These are phyloP conservation scores for Notospermus geniculatus DNA, from an alignment of 1,140 invertebrate species.

Conservation along the genomic window DNA sequence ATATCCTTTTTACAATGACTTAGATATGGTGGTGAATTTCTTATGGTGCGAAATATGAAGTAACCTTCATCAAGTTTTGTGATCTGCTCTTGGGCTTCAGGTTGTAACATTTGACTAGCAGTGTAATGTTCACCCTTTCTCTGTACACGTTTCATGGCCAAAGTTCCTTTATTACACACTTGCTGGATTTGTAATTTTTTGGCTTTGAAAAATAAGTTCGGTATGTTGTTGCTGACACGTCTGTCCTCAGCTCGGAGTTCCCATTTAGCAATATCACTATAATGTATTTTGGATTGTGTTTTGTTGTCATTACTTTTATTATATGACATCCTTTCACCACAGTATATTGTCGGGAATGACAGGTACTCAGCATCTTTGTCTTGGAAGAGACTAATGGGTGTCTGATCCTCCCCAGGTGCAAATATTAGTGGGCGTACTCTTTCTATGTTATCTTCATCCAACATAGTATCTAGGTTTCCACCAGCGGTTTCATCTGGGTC, in stretches of 20 bases:
- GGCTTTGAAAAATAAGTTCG: slow-evolving; percentile 6
- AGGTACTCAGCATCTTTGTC: slow-evolving; percentile 24
- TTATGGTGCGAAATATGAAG: slow-evolving; percentile 1
- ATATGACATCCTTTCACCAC: slow-evolving; percentile 18
- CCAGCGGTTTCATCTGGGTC: background rate
- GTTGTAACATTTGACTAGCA: background rate
- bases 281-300: slow-evolving; percentile 12
- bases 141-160: background rate
- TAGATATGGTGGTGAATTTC: slow-evolving; percentile 3
- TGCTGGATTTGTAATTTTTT: slow-evolving; percentile 31
- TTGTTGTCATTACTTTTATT: slow-evolving; percentile 10
- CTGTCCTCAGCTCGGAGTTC: slow-evolving; percentile 24
- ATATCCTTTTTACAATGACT: background rate
- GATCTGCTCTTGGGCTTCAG: slow-evolving; percentile 16
- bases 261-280: slow-evolving; percentile 23
- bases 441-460: slow-evolving; percentile 13
- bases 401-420: slow-evolving; percentile 23
- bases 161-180: slow-evolving; percentile 15
- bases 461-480: slow-evolving; percentile 20
- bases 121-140: background rate
- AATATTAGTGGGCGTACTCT: slow-evolving; percentile 12
- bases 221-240: slow-evolving; percentile 10
- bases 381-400: slow-evolving; percentile 24
- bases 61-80: slow-evolving; percentile 9
- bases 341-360: slow-evolving; percentile 28